Evolutionary conservation across 2,888 invertebrate species (phyloP).

Genomic region (Ecliptopera silaceata): DNA sequence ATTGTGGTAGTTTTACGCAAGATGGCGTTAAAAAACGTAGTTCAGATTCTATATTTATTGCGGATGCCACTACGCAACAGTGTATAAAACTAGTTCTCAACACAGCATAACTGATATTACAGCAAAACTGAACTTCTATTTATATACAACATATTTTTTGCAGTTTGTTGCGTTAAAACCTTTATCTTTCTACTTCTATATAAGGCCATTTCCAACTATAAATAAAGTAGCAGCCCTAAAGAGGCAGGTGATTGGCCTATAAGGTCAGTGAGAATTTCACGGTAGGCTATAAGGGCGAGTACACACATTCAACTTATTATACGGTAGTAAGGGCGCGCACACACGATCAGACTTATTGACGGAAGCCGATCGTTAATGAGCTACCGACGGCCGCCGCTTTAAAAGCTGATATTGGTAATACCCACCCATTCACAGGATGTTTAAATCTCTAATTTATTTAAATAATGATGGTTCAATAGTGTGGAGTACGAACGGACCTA

Average conservation of each 20-base stretch:
- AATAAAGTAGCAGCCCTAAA: constrained; percentile 22
- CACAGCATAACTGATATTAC: no score
- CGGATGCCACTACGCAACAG: no score
- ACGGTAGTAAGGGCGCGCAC: constrained; percentile 42
- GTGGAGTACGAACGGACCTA: not conserved
- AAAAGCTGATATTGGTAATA: constrained; percentile 49
- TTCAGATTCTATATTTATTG: no score
- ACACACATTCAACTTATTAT: constrained; percentile 42
- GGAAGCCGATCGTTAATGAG: constrained; percentile 70
- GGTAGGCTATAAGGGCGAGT: constrained; percentile 41
- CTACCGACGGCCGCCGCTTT: constrained; percentile 58
- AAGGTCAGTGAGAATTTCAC: constrained; percentile 59
- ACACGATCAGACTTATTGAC: constrained; percentile 53
- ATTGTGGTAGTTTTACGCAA: no score
- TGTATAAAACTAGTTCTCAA: no score
- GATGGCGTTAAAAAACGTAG: no score
- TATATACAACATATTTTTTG: no score
- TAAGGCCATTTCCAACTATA: constrained; percentile 11
- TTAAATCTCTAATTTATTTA: constrained; percentile 4
- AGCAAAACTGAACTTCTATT: no score
- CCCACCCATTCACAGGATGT: constrained; percentile 20
- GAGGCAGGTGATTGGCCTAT: constrained; percentile 32
- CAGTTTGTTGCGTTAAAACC: not conserved
- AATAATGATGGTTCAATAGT: not conserved
- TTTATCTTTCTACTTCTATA: constrained; percentile 2